Base-by-base conservation (phyloP, 2,113 vertebrate genomes). In the Sorex fumeus region DNA sequence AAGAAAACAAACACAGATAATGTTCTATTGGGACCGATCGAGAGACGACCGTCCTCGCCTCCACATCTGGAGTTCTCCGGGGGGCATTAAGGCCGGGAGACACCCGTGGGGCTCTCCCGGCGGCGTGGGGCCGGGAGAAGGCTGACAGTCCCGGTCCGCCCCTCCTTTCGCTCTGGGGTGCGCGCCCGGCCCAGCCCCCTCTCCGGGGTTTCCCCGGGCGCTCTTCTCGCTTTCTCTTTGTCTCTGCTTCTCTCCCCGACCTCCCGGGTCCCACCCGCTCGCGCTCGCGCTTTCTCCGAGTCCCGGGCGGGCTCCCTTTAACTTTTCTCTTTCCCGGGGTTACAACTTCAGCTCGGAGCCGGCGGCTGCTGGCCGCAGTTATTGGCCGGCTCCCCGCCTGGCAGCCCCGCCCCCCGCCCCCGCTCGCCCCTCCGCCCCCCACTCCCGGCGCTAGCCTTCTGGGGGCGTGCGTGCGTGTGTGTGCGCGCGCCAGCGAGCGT, bases 291-390 rank as follows among this genome's bases (percentile, higher is more conserved):
- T 60, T 87, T 70, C 84, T 25, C 4, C 23, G 47, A 43, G 70
- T 74, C 90, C 79, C 71, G 3, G 90, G 92, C 90, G 43, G 78
- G 70, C 60, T 84, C 76, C 72, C 90, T 86, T 69, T 25, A 96
- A 97, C 95, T 97, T 96, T 96, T 93, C 94, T 96, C 96, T 96
- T 97, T 97, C 96, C 96, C 96, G 96, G 96, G 96, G 94, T 95
- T 75, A 83, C 95, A 94, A 96, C 96, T 97, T 40, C 94, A 3
- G 90, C 95, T 84, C 0, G 27, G 36, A 47, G 90, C 90, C 16
- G 94, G 92, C 93, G 36, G 93, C 88, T 60, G 88, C 96, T 88
- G 85, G 94, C 91, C 36, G 90, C 88, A 93, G 84, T 96, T 95
- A 97, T 97, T 97, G 97, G 96, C 94, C 96, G 66, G 95, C 93